Conservation (phyloP, 64 coral and sea anemone species). For the Anthopleura sola region DNA sequence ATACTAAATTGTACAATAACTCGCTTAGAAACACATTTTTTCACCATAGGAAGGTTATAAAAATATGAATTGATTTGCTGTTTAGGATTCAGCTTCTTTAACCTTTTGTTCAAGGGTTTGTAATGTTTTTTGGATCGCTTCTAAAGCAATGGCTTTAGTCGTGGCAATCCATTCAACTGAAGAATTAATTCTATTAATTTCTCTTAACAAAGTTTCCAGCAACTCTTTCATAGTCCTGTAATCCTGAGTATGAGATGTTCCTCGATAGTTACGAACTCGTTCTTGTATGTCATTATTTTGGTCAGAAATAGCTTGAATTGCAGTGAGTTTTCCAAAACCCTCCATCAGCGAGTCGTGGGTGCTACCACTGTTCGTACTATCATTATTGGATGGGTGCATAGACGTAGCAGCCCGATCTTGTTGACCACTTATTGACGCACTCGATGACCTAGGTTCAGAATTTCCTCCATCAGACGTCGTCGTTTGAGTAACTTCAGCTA, state of each 20-base stretch:
- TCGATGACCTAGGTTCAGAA: background rate
- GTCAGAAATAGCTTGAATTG: slow-evolving; percentile 59
- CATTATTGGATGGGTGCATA: background rate
- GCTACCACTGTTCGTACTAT: background rate
- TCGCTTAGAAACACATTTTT: no score
- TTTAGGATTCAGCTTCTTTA: slow-evolving; percentile 40
- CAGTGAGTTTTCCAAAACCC: slow-evolving; percentile 40
- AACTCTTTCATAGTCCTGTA: slow-evolving; percentile 56
- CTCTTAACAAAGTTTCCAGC: slow-evolving; percentile 53
- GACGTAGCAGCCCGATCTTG: background rate
- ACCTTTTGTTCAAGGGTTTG: slow-evolving; percentile 59
- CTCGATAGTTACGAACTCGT: slow-evolving; percentile 50
- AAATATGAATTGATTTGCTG: background rate
- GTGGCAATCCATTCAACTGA: slow-evolving; percentile 57
- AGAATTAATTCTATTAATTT: slow-evolving; percentile 55
- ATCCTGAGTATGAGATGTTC: slow-evolving; percentile 51
- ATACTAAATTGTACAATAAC: no score
- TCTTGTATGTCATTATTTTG: slow-evolving; percentile 60
- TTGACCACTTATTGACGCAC: slow-evolving; percentile 18
- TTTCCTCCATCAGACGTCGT: background rate
- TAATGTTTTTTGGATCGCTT: slow-evolving; percentile 54
- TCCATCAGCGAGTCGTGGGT: slow-evolving; percentile 41
- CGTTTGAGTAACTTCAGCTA: slow-evolving; percentile 39
- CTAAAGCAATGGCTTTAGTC: slow-evolving; percentile 67
- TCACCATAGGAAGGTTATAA: background rate